Percentiles rank a stretch among this genome's conserved stretches.
Conservation (phyloP, 2,113 vertebrate genomes). For the Cyanoderma ruficeps region DNA sequence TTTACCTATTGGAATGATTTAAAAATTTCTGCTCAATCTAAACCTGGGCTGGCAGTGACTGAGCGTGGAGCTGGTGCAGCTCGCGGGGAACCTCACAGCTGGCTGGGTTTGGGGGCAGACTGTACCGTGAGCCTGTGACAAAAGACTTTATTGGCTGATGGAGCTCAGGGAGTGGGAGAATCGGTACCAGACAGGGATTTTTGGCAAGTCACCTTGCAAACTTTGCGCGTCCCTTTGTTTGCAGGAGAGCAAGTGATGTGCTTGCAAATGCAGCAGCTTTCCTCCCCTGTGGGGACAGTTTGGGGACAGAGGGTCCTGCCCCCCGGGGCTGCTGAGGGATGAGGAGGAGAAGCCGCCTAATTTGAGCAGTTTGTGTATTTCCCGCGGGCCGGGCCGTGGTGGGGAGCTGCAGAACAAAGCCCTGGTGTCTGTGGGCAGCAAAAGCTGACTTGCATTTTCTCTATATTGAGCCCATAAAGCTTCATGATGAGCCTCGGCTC, state of each 20-base stretch:
- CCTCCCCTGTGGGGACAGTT: not conserved
- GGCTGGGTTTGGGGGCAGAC: not conserved
- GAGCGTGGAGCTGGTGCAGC: not conserved
- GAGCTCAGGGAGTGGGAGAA: not conserved
- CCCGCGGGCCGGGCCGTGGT: rapidly evolving
- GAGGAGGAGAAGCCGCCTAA: not conserved
- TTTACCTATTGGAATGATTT: not conserved
- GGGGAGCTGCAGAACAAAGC: not conserved
- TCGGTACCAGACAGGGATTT: not conserved
- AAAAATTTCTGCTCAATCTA: not conserved
- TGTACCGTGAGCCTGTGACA: not conserved
- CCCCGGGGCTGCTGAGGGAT: not conserved
- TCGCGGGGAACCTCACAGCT: not conserved
- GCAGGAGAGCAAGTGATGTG: not conserved
- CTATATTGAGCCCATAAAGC: not conserved
- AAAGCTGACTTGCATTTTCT: not conserved
- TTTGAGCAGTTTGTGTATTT: rapidly evolving
- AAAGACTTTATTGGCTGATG: not conserved
- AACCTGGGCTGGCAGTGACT: not conserved
- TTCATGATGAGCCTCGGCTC: not conserved
- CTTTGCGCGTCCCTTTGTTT: not conserved
- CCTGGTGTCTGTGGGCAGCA: not conserved
- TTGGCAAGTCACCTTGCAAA: not conserved
- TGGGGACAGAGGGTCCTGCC: not conserved
- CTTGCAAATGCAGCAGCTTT: not conserved